Conservation (phyloP, 2,888 invertebrate species). For the Parthenolecanium corni region DNA sequence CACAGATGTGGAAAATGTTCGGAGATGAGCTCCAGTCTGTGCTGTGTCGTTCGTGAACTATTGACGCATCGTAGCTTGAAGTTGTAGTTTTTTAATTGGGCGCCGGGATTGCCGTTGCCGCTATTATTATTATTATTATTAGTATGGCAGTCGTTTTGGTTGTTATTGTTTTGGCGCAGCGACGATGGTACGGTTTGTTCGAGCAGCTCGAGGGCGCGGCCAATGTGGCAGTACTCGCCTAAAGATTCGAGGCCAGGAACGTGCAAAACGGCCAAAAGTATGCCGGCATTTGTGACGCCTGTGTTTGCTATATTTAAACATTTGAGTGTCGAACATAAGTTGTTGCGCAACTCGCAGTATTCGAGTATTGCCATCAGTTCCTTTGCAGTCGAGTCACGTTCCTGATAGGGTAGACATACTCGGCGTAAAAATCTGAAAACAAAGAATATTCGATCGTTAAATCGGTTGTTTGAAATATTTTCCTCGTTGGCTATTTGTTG, state of each 20-base stretch:
- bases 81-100: constrained; percentile 35
- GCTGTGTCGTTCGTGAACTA: constrained; percentile 38
- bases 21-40: constrained; percentile 38
- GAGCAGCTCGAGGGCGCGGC: constrained; percentile 39
- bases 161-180: background rate
- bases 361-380: constrained; percentile 35
- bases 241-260: constrained; percentile 39
- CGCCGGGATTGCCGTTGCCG: constrained; percentile 29
- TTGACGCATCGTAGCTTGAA: constrained; percentile 38
- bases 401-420: constrained; percentile 8
- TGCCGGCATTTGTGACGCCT: constrained; percentile 39
- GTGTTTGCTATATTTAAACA: constrained; percentile 40
- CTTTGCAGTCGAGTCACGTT: constrained; percentile 11
- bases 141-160: background rate
- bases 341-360: constrained; percentile 38
- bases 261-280: constrained; percentile 38
- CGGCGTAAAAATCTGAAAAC: constrained; percentile 16
- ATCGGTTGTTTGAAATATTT: too few species aligned
- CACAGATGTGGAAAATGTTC: constrained; percentile 39
- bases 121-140: background rate
- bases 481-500: too few species aligned
- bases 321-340: constrained; percentile 39
- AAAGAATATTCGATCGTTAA: background rate
- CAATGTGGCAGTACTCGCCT: constrained; percentile 40
- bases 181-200: constrained; percentile 31